These are phyloP conservation scores for Megathymus violae DNA, from an alignment of 1,140 invertebrate species.

Conservation along the genomic window DNA sequence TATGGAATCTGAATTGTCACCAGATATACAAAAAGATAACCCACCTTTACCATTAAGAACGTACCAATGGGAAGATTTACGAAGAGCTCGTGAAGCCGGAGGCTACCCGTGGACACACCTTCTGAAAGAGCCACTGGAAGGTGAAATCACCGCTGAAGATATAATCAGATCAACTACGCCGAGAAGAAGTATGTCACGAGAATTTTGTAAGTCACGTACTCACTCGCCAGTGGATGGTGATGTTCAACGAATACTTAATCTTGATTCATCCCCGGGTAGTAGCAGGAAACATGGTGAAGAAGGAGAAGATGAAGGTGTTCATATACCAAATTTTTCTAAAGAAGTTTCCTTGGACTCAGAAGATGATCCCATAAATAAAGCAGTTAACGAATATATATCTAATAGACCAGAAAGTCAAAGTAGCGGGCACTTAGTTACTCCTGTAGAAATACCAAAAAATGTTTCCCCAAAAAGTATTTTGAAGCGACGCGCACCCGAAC, in stretches of 20 bases:
- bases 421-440: conserved; percentile 55
- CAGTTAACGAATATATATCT: conserved; percentile 40
- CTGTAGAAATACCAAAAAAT: conserved; percentile 64
- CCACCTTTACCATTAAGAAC: conserved; percentile 87
- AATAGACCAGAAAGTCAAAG: conserved; percentile 53
- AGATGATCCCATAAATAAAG: conserved; percentile 61
- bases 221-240: conserved; percentile 65
- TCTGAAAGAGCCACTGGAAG: conserved; percentile 83
- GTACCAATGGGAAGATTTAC: conserved; percentile 89
- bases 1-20: conserved; percentile 80
- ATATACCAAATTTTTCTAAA: conserved; percentile 82
- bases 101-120: conserved; percentile 89
- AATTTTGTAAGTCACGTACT: conserved; percentile 73
- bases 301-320: conserved; percentile 73
- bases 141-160: conserved; percentile 80
- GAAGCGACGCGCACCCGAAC: conserved; percentile 75
- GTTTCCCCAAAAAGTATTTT: conserved; percentile 79
- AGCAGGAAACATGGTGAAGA: conserved; percentile 79
- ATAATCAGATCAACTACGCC: conserved; percentile 74
- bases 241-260: conserved; percentile 72
- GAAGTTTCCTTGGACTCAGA: conserved; percentile 81
- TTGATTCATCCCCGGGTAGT: conserved; percentile 80
- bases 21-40: conserved; percentile 77
- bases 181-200: conserved; percentile 78
- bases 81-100: conserved; percentile 84